Base-by-base conservation (phyloP, 2,888 invertebrate genomes). In the Abrostola triplasia region DNA sequence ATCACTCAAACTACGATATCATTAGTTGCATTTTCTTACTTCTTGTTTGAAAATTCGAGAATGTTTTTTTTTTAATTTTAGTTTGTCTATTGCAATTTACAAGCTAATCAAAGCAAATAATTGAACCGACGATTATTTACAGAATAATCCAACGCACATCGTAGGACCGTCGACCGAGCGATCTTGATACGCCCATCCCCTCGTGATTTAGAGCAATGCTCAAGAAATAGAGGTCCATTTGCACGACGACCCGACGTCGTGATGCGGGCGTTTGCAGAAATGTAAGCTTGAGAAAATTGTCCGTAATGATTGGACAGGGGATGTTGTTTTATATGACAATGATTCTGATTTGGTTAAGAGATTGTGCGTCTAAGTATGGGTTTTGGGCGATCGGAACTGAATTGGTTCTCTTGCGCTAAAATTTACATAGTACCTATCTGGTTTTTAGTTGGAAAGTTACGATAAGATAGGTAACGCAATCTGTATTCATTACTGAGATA, bases 151-250 rank as follows among this genome's bases (percentile, higher is more conserved):
- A 77, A 73, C 70, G 59, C 79, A 73, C 81, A 82, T 84, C 79
- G 78, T 76, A 79, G 82, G 86, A 85, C 80, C 86, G 84, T 80
- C 84, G 80, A 77, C 75, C 80, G 80, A 70, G 71, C 83, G 82
- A 91, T 92, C 92, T 91, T 90, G 91, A 92, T 91, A 89, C 88
- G 83, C 81, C 80, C 75, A 77, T 73, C 75, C 84, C 85, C 88
- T 88, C 88, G 90, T 91, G 91, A 90, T 92, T 91, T 90, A 91
- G 90, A 88, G 90, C 90, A 90, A 90, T 88, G 87, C 88, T 84
- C 89, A 88, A 88, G 88, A 84, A 90, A 89, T 90, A 83, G 88
- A 81, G 87, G 88, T 88, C 89, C 87, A 90, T 91, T 91, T 90
- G 88, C 90, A 88, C 88, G 88, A 86, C 80, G 85, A 79, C 86